phyloP scores from a whole-genome alignment of 2,888 invertebrate genomes.

The Drosophila nr. perissopoda region DNA sequence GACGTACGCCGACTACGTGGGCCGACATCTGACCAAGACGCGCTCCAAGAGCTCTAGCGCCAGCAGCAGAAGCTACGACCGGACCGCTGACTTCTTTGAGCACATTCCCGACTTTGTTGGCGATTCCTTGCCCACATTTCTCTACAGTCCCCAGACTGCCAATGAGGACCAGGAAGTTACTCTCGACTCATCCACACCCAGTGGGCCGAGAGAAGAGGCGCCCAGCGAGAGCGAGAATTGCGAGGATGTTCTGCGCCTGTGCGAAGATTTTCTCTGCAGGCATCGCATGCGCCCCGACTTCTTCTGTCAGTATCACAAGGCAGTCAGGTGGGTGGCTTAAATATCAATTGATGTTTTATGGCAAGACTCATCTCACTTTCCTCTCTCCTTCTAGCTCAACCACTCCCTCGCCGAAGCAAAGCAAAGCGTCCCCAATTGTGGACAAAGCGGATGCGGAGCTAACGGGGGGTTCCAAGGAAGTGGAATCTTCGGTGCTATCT shows the following conservation, averaged over 20 bases:
- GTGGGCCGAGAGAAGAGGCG: constrained; percentile 28
- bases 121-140: constrained; percentile 67
- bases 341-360: not conserved
- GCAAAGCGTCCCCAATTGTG: constrained; percentile 53
- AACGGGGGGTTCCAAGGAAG: constrained; percentile 37
- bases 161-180: constrained; percentile 12
- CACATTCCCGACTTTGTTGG: constrained; percentile 81
- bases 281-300: constrained; percentile 91
- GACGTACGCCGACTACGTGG: constrained; percentile 88
- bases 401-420: constrained; percentile 66
- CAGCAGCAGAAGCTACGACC: constrained; percentile 69
- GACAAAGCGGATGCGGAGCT: constrained; percentile 30
- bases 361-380: not conserved
- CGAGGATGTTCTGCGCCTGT: constrained; percentile 85
- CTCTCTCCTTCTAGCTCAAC: constrained; percentile 50
- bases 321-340: constrained; percentile 83
- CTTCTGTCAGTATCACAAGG: constrained; percentile 89
- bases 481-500: constrained; percentile 26
- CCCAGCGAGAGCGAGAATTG: constrained; percentile 51
- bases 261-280: constrained; percentile 88
- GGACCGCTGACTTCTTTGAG: constrained; percentile 81
- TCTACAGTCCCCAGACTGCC: constrained; percentile 39
- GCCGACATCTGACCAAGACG: constrained; percentile 51
- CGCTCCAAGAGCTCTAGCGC: constrained; percentile 47
- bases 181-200: constrained; percentile 19